phyloP scores from a whole-genome alignment of 2,888 invertebrate genomes.

The Anthoptus insignis region DNA sequence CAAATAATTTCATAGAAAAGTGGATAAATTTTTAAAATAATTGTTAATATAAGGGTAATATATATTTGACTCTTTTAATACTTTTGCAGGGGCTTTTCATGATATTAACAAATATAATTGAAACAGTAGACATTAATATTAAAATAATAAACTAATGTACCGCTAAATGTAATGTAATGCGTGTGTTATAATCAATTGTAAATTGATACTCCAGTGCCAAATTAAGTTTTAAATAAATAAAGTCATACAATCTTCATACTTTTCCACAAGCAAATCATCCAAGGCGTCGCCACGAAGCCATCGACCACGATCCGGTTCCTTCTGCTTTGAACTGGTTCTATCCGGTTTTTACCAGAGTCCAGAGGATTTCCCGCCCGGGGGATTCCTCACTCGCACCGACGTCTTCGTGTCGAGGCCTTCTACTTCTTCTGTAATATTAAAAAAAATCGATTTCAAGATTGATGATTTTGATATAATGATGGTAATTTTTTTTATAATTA shows the following conservation, averaged over 20 bases:
- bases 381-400: conserved; percentile 95
- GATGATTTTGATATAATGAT: no score
- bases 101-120: no score
- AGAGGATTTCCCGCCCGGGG: conserved; percentile 96
- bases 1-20: neutral
- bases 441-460: conserved; percentile 26
- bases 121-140: no score
- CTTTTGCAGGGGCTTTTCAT: no score
- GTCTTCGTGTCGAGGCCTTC: conserved; percentile 92
- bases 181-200: no score
- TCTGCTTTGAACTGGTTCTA: conserved; percentile 33
- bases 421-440: conserved; percentile 90
- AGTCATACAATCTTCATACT: conserved; percentile 40
- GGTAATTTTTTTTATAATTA: no score
- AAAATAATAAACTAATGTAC: no score
- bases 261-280: conserved; percentile 55
- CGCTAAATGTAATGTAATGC: no score
- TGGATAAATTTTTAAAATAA: no score
- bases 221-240: conserved; percentile 18
- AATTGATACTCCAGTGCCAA: conserved; percentile 1
- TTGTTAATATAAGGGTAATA: no score
- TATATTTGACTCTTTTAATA: no score
- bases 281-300: conserved; percentile 38
- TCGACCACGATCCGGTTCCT: conserved; percentile 20
- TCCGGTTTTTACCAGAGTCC: conserved; percentile 91